Evolutionary conservation across 2,888 invertebrate genomes (phyloP), one percentile per base, ranked within the genome.

Genomic region (Scaeva pyrastri): DNA sequence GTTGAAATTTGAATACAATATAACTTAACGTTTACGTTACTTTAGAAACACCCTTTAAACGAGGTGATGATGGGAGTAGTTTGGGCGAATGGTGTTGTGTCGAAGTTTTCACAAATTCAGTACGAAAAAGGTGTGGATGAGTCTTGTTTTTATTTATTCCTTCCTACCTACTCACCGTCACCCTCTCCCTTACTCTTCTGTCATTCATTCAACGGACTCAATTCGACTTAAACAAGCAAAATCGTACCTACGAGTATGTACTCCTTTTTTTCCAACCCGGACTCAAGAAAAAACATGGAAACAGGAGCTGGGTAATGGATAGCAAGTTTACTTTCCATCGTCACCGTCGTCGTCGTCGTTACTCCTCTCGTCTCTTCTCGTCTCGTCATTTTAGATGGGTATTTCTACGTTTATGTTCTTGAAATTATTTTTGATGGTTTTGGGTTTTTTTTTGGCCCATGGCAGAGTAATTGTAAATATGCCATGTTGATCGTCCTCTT

Each of bases 381-480:
- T 31, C 31, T 31, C 31, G 31, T 31, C 5, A 31, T 31, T 31
- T 31, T 11, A 56, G 36, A 58, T 12, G 58, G 43, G 50, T 43
- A 43, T 43, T 14, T 3, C 12, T 1, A 50, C 26, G 14, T 50
- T 50, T 56, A 48, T 56, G 64, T 66, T 58, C 56, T 66, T 66
- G 56, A 62, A 55, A 58, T 62, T 60, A 55, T 60, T 80, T 31
- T 68, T 62, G 80, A 80, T 74, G 68, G 74, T 68, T 68, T 80
- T 31, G 31, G 31, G 5, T 31, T 31, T 31, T 31, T 31, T 7
- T 74, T 70, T 43, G 55, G 58, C 48, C 31, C 48, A 16, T 31
- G 23, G 10, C n/a, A 45, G 39, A 68, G 81, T 76, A 71, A 71
- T 76, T 71, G 71, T 75, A 76, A 76, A 76, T 71, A 64, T 64